Conservation (phyloP, 2,113 vertebrate species). For the Isurus oxyrinchus region DNA sequence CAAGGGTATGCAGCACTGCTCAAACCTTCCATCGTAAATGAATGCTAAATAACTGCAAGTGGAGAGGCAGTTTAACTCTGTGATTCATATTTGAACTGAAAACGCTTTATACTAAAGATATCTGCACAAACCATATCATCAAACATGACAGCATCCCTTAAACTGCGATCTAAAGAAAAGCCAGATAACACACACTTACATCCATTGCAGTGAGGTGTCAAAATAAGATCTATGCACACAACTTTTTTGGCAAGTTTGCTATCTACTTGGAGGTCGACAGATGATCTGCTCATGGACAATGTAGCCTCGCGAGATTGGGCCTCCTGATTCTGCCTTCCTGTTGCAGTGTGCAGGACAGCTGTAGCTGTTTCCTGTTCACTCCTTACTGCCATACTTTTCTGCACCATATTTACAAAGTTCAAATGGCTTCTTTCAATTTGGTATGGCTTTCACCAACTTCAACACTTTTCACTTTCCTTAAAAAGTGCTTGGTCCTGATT, state of each 20-base stretch:
- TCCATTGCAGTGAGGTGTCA: neutral
- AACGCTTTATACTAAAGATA: neutral
- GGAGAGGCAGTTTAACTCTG: conserved; percentile 4
- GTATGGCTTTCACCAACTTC: neutral
- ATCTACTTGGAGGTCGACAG: neutral
- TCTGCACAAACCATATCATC: neutral
- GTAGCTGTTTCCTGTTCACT: neutral
- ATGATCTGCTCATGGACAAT: neutral
- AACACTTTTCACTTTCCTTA: neutral
- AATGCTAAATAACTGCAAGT: conserved; percentile 11
- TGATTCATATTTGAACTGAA: neutral
- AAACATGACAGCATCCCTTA: neutral
- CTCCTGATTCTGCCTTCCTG: neutral
- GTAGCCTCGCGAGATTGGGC: neutral
- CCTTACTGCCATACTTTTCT: neutral
- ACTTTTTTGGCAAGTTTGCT: too few species aligned
- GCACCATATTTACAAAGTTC: neutral
- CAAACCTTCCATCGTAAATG: neutral
- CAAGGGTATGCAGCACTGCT: neutral
- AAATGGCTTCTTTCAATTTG: neutral
- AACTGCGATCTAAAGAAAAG: neutral
- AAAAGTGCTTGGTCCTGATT: neutral
- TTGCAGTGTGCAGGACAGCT: neutral
- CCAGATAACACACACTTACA: neutral
- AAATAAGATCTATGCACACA: neutral